Conservation (phyloP, 2,888 invertebrate species). For the Microctonus hyperodae region DNA sequence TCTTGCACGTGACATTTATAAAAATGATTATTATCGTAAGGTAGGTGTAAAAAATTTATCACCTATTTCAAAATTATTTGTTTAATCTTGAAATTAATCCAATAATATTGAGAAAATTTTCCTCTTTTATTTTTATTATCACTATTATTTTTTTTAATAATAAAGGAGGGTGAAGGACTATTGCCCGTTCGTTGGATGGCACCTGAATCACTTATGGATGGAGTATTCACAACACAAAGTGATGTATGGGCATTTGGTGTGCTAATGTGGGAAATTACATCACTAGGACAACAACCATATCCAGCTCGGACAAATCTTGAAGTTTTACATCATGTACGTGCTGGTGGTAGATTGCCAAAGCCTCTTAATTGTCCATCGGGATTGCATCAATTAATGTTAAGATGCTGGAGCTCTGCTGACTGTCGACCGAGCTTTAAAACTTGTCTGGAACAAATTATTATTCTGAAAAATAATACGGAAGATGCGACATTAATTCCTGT, state of each 20-base stretch:
- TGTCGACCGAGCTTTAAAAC: constrained; percentile 87
- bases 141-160: constrained; percentile 4
- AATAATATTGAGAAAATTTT: background rate
- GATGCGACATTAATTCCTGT: constrained; percentile 56
- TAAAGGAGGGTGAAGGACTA: constrained; percentile 70
- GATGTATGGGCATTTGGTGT: constrained; percentile 98
- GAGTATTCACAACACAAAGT: constrained; percentile 95
- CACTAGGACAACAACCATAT: constrained; percentile 96
- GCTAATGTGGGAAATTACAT: constrained; percentile 96
- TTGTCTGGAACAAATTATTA: constrained; percentile 70
- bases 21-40: constrained; percentile 96
- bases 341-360: constrained; percentile 83
- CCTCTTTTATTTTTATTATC: background rate
- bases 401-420: constrained; percentile 88
- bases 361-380: constrained; percentile 85
- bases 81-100: background rate
- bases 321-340: constrained; percentile 87
- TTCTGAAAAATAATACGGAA: constrained; percentile 52
- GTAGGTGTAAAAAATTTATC: constrained; percentile 67
- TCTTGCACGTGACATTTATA: constrained; percentile 94
- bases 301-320: constrained; percentile 91
- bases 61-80: too few relatives aligned
- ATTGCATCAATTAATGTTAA: constrained; percentile 83
- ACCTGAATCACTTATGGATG: constrained; percentile 94
- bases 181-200: constrained; percentile 98